phyloP scores from a whole-genome alignment of 2,888 invertebrate genomes.

The Mythimna pallens region DNA sequence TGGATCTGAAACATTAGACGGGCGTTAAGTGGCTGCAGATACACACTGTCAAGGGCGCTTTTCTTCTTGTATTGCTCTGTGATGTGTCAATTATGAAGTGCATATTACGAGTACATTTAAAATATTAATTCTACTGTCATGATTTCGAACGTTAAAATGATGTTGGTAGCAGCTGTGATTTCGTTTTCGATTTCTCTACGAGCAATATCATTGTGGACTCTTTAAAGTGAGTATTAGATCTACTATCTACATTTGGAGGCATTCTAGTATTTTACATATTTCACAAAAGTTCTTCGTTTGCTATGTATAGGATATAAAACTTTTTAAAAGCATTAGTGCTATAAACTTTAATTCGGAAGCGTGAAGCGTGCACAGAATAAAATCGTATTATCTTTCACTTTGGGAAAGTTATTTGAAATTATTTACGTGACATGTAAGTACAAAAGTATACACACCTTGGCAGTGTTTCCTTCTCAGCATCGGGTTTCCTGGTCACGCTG shows the following conservation, averaged over 20 bases:
- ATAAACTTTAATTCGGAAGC: conserved; percentile 87
- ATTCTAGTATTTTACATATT: conserved; percentile 70
- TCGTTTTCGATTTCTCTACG: conserved; percentile 50
- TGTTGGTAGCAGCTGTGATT: conserved; percentile 55
- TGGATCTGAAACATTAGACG: conserved; percentile 86
- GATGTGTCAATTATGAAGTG: conserved; percentile 64
- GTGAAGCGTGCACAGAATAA: conserved; percentile 89
- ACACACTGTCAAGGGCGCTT: not conserved
- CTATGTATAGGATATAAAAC: conserved; percentile 76
- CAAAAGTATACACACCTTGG: conserved; percentile 88
- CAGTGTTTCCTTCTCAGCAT: conserved; percentile 83
- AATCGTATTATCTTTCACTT: conserved; percentile 81
- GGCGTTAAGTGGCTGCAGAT: conserved; percentile 45
- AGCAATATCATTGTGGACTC: conserved; percentile 54
- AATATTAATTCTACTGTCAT: conserved; percentile 61
- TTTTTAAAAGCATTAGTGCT: conserved; percentile 88
- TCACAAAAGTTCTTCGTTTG: conserved; percentile 68
- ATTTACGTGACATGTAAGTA: conserved; percentile 85
- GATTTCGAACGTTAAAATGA: conserved; percentile 64
- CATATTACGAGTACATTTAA: conserved; percentile 53
- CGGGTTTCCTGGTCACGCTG: conserved; percentile 87
- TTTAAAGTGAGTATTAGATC: conserved; percentile 58
- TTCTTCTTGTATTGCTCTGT: conserved; percentile 53
- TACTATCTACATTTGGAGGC: conserved; percentile 67
- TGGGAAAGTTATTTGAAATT: conserved; percentile 87